phyloP scores from a whole-genome alignment of 2,797 vertebrate species.

The Hydrophis major region DNA sequence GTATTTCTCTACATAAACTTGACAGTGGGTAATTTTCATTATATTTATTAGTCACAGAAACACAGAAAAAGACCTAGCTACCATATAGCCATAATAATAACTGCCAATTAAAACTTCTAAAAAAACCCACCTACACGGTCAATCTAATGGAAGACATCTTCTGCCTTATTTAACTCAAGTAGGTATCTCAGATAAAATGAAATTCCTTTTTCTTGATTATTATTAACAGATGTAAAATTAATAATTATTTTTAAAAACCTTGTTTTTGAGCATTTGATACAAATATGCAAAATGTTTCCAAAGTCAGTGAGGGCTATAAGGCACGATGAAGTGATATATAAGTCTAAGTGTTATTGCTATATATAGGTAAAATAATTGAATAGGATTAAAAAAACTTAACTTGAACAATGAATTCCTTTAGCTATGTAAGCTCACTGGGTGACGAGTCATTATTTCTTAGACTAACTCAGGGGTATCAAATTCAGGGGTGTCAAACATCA shows the following conservation, averaged over 20 bases:
- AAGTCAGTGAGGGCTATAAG: background rate
- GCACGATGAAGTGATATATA: background rate
- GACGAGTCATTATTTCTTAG: background rate
- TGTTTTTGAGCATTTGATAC: constrained; percentile 19
- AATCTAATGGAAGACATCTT: constrained; percentile 8
- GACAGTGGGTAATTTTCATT: constrained; percentile 20
- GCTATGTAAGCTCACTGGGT: background rate
- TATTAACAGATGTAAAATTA: constrained; percentile 52
- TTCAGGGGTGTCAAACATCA: too few species aligned
- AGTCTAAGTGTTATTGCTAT: background rate
- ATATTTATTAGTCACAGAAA: constrained; percentile 31
- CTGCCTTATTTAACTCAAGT: constrained; percentile 27
- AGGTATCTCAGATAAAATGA: constrained; percentile 39
- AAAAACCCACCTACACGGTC: constrained; percentile 13
- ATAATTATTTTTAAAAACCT: constrained; percentile 46
- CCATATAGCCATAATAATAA: background rate
- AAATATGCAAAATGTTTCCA: background rate
- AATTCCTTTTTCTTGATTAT: constrained; percentile 40
- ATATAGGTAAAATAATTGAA: background rate
- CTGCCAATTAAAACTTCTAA: constrained; percentile 15
- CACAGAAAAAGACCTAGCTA: background rate
- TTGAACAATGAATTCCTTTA: background rate
- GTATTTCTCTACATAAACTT: background rate
- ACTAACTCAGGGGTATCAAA: background rate
- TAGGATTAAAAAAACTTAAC: background rate